Evolutionary conservation across 2,113 vertebrate genomes (phyloP).

Genomic region (Eretmochelys imbricata): DNA sequence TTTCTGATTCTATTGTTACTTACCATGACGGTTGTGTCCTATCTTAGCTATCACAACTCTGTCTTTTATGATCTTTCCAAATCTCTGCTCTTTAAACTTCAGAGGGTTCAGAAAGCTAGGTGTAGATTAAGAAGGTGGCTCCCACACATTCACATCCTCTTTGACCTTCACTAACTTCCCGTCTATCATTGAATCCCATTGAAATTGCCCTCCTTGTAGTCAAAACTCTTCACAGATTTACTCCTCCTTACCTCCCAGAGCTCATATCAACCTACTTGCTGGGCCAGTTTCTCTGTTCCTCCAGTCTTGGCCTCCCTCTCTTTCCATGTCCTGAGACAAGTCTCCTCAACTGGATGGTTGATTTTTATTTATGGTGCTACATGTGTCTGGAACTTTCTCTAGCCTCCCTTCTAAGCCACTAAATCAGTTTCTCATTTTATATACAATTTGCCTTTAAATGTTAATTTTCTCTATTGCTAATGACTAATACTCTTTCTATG

Average conservation of each 20-base stretch:
- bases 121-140: neutral
- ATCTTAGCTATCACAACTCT: conserved; percentile 34
- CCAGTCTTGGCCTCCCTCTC: neutral
- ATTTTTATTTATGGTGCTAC: too few relatives aligned
- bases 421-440: neutral
- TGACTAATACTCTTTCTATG: neutral
- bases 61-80: conserved; percentile 48
- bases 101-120: conserved; percentile 17
- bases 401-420: too few relatives aligned
- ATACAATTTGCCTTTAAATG: neutral
- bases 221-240: neutral
- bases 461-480: neutral
- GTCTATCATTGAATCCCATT: neutral
- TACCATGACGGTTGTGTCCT: conserved; percentile 39
- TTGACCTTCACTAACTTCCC: neutral
- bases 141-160: neutral
- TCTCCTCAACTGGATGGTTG: too few relatives aligned
- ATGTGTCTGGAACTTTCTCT: too few relatives aligned
- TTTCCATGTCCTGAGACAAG: neutral
- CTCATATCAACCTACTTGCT: neutral
- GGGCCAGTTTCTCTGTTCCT: neutral
- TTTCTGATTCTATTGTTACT: conserved; percentile 11
- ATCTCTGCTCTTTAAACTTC: neutral
- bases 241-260: neutral
- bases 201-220: neutral